Evolutionary conservation across 2,113 vertebrate genomes (phyloP), one percentile per base, ranked within the genome.

Genomic region (Lipophrys pholis): DNA sequence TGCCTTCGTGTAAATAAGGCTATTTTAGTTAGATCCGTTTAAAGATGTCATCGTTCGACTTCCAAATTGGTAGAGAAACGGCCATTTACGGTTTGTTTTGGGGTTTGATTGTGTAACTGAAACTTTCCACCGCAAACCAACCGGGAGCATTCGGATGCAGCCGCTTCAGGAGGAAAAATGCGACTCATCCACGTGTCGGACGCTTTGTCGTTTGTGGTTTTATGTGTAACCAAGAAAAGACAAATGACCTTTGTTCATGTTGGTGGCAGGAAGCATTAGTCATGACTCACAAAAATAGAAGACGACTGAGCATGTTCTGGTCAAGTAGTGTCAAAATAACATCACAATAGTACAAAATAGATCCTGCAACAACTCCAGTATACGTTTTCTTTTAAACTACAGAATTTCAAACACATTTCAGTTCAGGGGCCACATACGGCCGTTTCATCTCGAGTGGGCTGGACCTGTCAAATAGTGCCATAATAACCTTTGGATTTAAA

Each of bases 131-230:
- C 11, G 11, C 16, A 7, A 6, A 21, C 21, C 8, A 10, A 52
- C 4, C 55, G 36, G 15, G 30, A 63, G 16, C 48, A 54, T 69
- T 41, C 21, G 30, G 3, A 8, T 35, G n/a, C 17, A 43, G 55
- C 6, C 38, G 41, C 48, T 46, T 59, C 46, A 42, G 46, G 38
- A 72, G 39, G 43, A 53, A 43, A 49, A 80, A 69, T 61, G 16
- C 35, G 40, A 66, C 55, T 3, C 15, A 58, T 8, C 55, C 38
- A 66, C 40, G 10, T 9, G 39, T 46, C 16, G 10, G 40, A 38
- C 38, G 49, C 1, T 55, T 52, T 58, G 16, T 14, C 40, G 67
- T 49, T 49, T 76, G 67, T 62, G 60, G 76, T 59, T 14, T 17
- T 10, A 15, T 16, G 46, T 6, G 8, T 30, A 8, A 51, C 0